A percentile compares a stretch with the other conserved stretches of the same genome.
Conservation (phyloP, 2,888 invertebrate species). For the Disparrhopalites patrizii region DNA sequence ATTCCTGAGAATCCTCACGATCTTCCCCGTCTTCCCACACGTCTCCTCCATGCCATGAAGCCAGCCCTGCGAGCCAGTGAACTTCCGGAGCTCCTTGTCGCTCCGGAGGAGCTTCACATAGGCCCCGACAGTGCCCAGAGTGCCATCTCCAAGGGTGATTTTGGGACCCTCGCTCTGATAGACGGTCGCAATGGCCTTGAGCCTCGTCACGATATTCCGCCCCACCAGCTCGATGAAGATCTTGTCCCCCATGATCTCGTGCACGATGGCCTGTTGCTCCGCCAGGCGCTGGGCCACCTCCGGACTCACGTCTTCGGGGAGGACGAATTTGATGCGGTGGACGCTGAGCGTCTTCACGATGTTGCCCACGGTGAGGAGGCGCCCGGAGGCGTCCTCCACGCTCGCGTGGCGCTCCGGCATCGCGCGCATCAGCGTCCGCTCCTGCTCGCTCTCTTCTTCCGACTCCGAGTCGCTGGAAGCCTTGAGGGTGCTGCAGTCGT, state of each 20-base stretch:
- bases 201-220: neutral
- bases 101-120: neutral
- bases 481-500: neutral
- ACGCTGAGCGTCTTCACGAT: neutral
- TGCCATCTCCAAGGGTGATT: neutral
- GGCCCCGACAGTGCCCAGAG: neutral
- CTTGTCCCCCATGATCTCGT: slow-evolving; percentile 11
- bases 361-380: neutral
- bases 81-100: slow-evolving; percentile 4
- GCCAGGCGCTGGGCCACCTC: neutral
- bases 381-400: neutral
- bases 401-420: neutral
- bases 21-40: slow-evolving; percentile 13
- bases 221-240: slow-evolving; percentile 14
- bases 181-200: neutral
- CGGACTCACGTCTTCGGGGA: neutral
- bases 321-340: neutral
- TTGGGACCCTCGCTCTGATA: neutral
- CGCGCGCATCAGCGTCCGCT: neutral
- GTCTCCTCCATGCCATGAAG: slow-evolving; percentile 4
- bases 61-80: slow-evolving; percentile 1
- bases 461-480: neutral
- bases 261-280: slow-evolving; percentile 7
- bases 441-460: neutral
- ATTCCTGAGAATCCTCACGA: neutral